These are phyloP conservation scores for Drosophila austrosaltans DNA, from an alignment of 2,888 invertebrate genomes.

Conservation along the genomic window DNA sequence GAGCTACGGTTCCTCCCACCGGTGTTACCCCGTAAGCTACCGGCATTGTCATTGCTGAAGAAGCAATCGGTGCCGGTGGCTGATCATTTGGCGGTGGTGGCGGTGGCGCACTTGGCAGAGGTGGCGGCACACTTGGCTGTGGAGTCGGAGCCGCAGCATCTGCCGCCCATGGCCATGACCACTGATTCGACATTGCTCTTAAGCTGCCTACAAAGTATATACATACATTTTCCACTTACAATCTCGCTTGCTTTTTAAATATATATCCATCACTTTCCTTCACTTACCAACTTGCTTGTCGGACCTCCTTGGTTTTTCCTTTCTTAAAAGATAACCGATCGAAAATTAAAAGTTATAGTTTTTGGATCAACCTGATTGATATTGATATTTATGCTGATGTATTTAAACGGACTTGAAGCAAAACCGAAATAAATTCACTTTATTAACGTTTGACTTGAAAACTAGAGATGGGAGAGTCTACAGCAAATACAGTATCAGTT, in stretches of 20 bases:
- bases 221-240: background rate
- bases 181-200: constrained; percentile 76
- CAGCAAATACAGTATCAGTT: too few species aligned
- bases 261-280: background rate
- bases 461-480: constrained; percentile 56
- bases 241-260: background rate
- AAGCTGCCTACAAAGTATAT: constrained; percentile 1
- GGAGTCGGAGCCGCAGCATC: constrained; percentile 58
- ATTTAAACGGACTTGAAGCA: constrained; percentile 16
- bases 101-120: constrained; percentile 71
- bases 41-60: constrained; percentile 2
- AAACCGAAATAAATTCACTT: constrained; percentile 39
- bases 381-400: constrained; percentile 39
- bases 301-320: background rate
- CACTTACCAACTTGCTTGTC: background rate
- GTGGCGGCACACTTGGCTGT: constrained; percentile 69
- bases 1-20: constrained; percentile 4
- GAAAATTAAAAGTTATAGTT: background rate
- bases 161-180: constrained; percentile 59
- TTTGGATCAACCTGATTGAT: constrained; percentile 30
- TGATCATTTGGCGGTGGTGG: constrained; percentile 61
- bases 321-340: background rate
- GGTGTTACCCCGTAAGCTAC: background rate
- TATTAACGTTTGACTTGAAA: constrained; percentile 77
- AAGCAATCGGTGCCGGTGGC: constrained; percentile 16